These are phyloP conservation scores for Rhopilema esculentum DNA, from an alignment of 30 jellyfish, hydroid and myxozoan genomes.

Conservation along the genomic window DNA sequence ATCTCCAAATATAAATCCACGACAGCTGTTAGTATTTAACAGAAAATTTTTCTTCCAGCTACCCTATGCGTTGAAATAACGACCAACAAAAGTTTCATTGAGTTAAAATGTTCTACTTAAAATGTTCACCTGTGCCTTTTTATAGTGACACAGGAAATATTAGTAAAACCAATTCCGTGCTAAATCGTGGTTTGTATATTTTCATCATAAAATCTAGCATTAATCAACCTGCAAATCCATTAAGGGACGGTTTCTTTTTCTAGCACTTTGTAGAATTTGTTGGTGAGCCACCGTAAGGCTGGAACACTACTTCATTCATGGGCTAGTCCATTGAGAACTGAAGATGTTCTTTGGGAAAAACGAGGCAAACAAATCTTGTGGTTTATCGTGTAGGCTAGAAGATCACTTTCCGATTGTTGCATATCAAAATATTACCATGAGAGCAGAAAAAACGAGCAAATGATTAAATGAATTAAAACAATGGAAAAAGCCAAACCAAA, in stretches of 20 bases:
- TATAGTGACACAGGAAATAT: not conserved
- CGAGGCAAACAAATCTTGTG: not conserved
- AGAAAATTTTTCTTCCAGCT: not conserved
- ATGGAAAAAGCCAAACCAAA: too few relatives aligned
- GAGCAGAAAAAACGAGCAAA: not conserved
- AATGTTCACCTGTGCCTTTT: not conserved
- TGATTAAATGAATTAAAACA: too few relatives aligned
- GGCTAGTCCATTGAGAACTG: not conserved
- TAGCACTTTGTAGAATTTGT: too few relatives aligned
- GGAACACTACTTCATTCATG: not conserved
- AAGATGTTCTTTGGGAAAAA: not conserved
- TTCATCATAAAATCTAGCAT: too few relatives aligned
- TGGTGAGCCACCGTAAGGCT: not conserved
- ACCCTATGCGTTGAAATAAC: not conserved
- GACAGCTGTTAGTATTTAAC: not conserved
- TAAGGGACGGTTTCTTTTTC: too few relatives aligned
- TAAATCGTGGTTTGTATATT: not conserved
- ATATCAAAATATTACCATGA: not conserved
- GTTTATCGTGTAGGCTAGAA: not conserved
- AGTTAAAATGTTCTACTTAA: not conserved
- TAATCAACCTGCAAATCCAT: too few relatives aligned
- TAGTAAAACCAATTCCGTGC: not conserved
- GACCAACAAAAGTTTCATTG: not conserved
- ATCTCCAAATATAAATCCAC: not conserved
- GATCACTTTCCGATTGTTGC: not conserved